Conservation (phyloP, 2,888 invertebrate species). For the Alloscopus bannaensis region DNA sequence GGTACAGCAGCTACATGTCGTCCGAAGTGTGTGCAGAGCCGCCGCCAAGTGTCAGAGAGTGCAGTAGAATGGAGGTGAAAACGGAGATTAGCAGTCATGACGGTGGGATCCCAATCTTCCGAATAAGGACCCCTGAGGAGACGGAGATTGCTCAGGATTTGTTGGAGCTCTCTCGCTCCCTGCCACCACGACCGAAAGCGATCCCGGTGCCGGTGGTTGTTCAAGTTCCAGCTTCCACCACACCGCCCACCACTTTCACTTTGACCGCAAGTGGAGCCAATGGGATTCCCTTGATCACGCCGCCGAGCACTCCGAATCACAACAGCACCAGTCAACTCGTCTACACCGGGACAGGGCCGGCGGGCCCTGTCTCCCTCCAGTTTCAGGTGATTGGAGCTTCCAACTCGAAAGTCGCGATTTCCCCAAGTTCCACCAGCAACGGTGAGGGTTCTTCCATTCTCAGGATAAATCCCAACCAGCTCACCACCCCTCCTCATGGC, state of each 20-base stretch:
- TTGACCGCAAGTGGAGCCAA: constrained; percentile 45
- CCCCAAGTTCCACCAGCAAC: constrained; percentile 39
- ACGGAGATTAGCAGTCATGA: constrained; percentile 80
- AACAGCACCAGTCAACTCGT: constrained; percentile 49
- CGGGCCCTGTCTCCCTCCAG: constrained; percentile 38
- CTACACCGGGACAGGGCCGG: constrained; percentile 38
- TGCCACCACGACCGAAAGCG: constrained; percentile 79
- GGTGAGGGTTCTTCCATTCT: constrained; percentile 43
- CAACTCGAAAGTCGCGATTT: constrained; percentile 40
- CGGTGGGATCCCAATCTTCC: constrained; percentile 76
- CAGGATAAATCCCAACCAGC: constrained; percentile 52
- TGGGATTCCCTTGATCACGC: constrained; percentile 60
- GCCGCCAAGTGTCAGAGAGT: constrained; percentile 36
- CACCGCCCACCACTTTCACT: constrained; percentile 57
- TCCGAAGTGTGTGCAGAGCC: constrained; percentile 73
- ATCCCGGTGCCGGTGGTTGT: constrained; percentile 64
- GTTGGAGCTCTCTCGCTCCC: constrained; percentile 78
- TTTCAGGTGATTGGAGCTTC: constrained; percentile 36
- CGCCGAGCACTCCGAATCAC: constrained; percentile 61
- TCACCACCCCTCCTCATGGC: constrained; percentile 18
- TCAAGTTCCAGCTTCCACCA: constrained; percentile 59
- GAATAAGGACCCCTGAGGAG: constrained; percentile 83
- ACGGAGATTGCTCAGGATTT: constrained; percentile 89
- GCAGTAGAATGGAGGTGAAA: constrained; percentile 78
- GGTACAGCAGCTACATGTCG: constrained; percentile 73